These are phyloP conservation scores for Cyclophora albipunctata DNA, from an alignment of 2,888 invertebrate species.

Conservation along the genomic window DNA sequence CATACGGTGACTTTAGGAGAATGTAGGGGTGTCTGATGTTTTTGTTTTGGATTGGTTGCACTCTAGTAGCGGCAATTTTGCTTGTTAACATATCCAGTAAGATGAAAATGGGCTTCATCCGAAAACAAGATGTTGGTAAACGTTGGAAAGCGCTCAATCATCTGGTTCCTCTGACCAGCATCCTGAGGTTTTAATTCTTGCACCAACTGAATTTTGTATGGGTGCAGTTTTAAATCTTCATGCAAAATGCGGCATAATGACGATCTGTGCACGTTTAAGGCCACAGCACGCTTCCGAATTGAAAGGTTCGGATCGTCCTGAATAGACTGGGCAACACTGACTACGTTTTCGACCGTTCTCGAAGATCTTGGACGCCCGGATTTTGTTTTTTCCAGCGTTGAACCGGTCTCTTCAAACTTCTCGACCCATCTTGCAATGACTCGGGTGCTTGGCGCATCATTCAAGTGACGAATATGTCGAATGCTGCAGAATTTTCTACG, in stretches of 20 bases:
- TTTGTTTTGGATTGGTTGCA: slow-evolving; percentile 12
- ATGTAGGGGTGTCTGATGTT: slow-evolving; percentile 18
- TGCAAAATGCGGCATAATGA: too few relatives aligned
- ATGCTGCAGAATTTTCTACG: slow-evolving; percentile 17
- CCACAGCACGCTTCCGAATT: slow-evolving; percentile 15
- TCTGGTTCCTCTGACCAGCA: slow-evolving; percentile 6
- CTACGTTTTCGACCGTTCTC: slow-evolving; percentile 14
- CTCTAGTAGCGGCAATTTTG: slow-evolving; percentile 20
- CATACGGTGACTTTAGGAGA: slow-evolving; percentile 18
- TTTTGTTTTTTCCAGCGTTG: slow-evolving; percentile 16
- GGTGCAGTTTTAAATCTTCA: too few relatives aligned
- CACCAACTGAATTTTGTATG: too few relatives aligned
- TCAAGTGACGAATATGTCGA: slow-evolving; percentile 4
- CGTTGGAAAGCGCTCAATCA: slow-evolving; percentile 8
- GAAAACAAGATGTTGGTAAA: slow-evolving; percentile 12
- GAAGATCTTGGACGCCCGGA: slow-evolving; percentile 16
- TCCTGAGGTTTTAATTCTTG: slow-evolving; percentile 1
- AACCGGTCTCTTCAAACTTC: slow-evolving; percentile 14
- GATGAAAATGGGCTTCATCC: slow-evolving; percentile 15
- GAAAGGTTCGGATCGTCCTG: slow-evolving; percentile 13
- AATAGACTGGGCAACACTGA: slow-evolving; percentile 10
- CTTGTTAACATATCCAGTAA: slow-evolving; percentile 17
- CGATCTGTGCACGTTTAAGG: too few relatives aligned
- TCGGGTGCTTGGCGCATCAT: slow-evolving; percentile 8
- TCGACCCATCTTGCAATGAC: slow-evolving; percentile 11